These are phyloP conservation scores for Anniella stebbinsi DNA, from an alignment of 2,797 vertebrate genomes.

Conservation along the genomic window DNA sequence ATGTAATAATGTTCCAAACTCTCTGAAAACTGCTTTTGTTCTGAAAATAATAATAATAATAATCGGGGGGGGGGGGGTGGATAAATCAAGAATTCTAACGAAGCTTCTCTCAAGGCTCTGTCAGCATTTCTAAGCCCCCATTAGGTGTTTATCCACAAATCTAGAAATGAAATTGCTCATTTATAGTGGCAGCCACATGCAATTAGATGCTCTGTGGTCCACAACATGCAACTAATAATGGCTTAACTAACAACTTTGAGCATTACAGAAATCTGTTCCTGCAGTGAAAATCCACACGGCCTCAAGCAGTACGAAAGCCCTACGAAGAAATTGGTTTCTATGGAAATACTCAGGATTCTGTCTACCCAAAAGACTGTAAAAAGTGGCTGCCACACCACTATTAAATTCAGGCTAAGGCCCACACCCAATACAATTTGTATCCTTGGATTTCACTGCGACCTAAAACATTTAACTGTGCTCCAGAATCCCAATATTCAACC, in stretches of 20 bases:
- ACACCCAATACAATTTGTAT: not conserved
- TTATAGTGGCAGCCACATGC: not conserved
- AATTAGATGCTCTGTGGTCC: not conserved
- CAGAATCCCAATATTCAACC: not conserved
- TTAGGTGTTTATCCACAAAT: not conserved
- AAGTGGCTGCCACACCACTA: not conserved
- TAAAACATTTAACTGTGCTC: not conserved
- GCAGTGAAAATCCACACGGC: not conserved
- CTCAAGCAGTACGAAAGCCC: not conserved
- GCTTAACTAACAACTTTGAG: not conserved
- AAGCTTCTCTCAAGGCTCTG: not conserved
- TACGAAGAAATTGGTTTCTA: not conserved
- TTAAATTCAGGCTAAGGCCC: not conserved
- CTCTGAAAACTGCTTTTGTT: not conserved
- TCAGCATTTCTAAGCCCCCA: not conserved
- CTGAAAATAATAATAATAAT: not conserved
- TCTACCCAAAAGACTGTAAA: not conserved
- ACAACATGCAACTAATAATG: not conserved
- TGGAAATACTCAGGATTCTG: not conserved
- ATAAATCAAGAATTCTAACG: not conserved
- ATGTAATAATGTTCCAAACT: not conserved
- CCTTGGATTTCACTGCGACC: not conserved
- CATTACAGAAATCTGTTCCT: not conserved
- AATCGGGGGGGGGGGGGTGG: too few relatives aligned
- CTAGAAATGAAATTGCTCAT: not conserved